These are phyloP conservation scores for Eupleurogrammus muticus DNA, from an alignment of 2,797 vertebrate genomes.

Conservation along the genomic window DNA sequence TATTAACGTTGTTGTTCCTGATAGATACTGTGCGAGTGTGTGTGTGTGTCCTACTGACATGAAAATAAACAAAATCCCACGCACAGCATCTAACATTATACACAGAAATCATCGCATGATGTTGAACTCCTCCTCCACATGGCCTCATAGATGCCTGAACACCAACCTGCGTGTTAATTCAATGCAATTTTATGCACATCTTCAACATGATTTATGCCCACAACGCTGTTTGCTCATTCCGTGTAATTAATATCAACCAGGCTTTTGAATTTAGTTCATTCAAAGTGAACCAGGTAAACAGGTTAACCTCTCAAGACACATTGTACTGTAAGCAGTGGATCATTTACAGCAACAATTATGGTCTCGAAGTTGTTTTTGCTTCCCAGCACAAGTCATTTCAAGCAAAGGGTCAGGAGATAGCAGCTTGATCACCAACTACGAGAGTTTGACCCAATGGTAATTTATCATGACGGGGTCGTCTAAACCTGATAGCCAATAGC, in stretches of 20 bases:
- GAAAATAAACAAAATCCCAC: slow-evolving; percentile 8
- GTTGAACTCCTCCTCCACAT: not conserved
- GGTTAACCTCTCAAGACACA: no score
- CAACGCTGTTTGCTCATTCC: not conserved
- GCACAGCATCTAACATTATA: not conserved
- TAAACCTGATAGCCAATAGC: no score
- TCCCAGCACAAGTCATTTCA: no score
- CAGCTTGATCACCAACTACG: no score
- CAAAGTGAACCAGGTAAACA: not conserved
- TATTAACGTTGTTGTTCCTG: slow-evolving; percentile 33
- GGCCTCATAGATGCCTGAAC: not conserved
- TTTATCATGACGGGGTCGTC: no score
- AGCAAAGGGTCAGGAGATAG: no score
- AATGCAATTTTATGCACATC: not conserved
- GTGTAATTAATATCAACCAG: not conserved
- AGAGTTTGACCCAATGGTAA: no score
- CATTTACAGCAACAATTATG: no score
- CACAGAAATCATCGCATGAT: not conserved
- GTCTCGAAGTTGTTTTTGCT: no score
- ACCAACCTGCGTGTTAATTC: not conserved
- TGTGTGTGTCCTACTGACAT: not conserved
- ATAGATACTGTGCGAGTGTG: slow-evolving; percentile 9
- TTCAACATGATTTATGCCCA: not conserved
- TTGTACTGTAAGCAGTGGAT: no score
- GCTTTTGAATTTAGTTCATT: not conserved